Evolutionary conservation across 2,888 invertebrate genomes (phyloP).

Genomic region (Agrochola lota): DNA sequence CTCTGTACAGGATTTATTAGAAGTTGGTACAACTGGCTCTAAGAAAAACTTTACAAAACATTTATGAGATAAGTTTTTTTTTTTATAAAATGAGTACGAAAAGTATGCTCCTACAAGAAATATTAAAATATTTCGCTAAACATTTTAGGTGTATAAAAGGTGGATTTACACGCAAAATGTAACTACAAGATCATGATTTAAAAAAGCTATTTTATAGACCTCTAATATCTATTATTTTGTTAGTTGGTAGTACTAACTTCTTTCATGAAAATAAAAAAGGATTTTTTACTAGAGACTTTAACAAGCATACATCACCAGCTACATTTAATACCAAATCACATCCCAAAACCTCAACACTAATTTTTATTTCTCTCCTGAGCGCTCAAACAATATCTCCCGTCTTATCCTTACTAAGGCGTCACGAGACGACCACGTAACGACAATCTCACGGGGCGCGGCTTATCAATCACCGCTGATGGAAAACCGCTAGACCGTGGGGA

Average conservation of each 20-base stretch:
- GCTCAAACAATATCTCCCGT: constrained; percentile 27
- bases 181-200: not conserved
- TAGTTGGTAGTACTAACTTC: not conserved
- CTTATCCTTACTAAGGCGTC: constrained; percentile 70
- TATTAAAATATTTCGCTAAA: not conserved
- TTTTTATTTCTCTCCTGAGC: not conserved
- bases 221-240: not conserved
- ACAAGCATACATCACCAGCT: not conserved
- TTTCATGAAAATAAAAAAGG: not conserved
- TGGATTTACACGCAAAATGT: not conserved
- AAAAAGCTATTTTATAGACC: not conserved
- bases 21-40: not conserved
- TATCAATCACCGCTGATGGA: constrained; percentile 85
- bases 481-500: constrained; percentile 77
- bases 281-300: no score
- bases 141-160: not conserved
- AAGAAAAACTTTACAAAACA: not conserved
- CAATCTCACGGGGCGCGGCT: constrained; percentile 77
- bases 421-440: constrained; percentile 69
- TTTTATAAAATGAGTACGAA: not conserved
- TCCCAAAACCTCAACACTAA: not conserved
- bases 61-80: not conserved
- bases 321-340: not conserved
- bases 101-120: not conserved
- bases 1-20: constrained; percentile 45